Base-by-base conservation (phyloP, 2,797 vertebrate species). In the Microctenopoma lineatum region DNA sequence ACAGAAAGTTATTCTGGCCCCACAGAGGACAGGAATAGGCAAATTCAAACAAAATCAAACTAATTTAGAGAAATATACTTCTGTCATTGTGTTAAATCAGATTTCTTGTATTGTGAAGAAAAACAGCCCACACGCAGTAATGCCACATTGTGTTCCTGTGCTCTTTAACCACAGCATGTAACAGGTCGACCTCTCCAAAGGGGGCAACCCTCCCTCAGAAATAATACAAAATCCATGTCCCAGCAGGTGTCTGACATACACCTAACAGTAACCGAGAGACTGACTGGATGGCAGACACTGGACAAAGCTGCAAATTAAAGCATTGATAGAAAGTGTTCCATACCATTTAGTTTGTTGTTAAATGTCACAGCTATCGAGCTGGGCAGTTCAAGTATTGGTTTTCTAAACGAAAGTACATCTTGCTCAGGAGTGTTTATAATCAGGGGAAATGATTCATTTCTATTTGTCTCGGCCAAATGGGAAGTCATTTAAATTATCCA, bases 341-440 rank as follows among this genome's bases (percentile, higher is more conserved):
- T 42, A 27, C 36, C 25, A 53, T 58, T 15, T 27, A 51, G 21
- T 54, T 41, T 29, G 25, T 59, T 36, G 54, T 53, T 79, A 74
- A 81, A 88, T 83, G 67, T 73, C 70, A 76, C 26, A 29, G 75
- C 50, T 68, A 64, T 75, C 66, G 52, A 48, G 25, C 47, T 59
- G 53, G 53, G 42, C 66, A 66, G 38, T 54, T 21, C 15, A 29
- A 60, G n/a, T 13, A 45, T 41, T 16, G 11, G 46, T 61, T 61
- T 45, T 36, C 32, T 7, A 18, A 39, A 60, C 59, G 53, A 54
- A 51, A 66, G 2, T 12, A 53, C 52, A 62, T 59, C 21, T 55
- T 8, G 1, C 52, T 65, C 3, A 6, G 42, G 68, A 59, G 42
- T 59, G 39, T 77, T 50, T 63, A 38, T 42, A 62, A 60, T 70